Evolutionary conservation across 2,888 invertebrate genomes (phyloP).

Genomic region (Stenodera caucasica): DNA sequence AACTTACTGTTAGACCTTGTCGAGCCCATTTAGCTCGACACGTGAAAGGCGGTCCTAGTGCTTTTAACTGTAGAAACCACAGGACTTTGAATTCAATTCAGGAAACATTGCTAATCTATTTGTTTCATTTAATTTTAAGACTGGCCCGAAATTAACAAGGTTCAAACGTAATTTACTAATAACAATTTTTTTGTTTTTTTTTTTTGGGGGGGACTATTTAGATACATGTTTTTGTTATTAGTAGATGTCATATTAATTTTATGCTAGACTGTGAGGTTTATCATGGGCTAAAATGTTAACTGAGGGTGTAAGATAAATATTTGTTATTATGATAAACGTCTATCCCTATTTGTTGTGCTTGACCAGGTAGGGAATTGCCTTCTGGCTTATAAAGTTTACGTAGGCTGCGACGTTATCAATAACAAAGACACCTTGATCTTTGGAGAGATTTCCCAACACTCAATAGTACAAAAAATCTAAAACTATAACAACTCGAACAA

Average conservation of each 20-base stretch:
- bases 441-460: no score
- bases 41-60: conserved; percentile 51
- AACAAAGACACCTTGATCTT: conserved; percentile 8
- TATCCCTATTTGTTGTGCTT: conserved; percentile 25
- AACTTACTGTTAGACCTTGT: conserved; percentile 50
- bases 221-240: neutral
- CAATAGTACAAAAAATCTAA: no score
- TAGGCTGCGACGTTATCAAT: conserved; percentile 18
- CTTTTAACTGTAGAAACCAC: conserved; percentile 42
- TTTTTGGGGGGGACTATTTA: no score
- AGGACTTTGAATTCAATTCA: conserved; percentile 33
- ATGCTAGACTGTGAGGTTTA: conserved; percentile 6
- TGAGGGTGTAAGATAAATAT: conserved; percentile 23
- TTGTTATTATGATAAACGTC: conserved; percentile 27
- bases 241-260: neutral
- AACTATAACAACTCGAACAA: no score
- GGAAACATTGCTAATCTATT: conserved; percentile 43
- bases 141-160: conserved; percentile 19
- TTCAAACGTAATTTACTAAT: no score
- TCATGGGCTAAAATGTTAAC: conserved; percentile 20
- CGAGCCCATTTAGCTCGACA: conserved; percentile 52
- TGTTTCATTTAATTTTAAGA: conserved; percentile 35
- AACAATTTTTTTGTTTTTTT: no score
- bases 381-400: neutral
- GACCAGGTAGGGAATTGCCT: conserved; percentile 24